phyloP scores from a whole-genome alignment of 2,797 vertebrate species.

The Nyctalus aviator region DNA sequence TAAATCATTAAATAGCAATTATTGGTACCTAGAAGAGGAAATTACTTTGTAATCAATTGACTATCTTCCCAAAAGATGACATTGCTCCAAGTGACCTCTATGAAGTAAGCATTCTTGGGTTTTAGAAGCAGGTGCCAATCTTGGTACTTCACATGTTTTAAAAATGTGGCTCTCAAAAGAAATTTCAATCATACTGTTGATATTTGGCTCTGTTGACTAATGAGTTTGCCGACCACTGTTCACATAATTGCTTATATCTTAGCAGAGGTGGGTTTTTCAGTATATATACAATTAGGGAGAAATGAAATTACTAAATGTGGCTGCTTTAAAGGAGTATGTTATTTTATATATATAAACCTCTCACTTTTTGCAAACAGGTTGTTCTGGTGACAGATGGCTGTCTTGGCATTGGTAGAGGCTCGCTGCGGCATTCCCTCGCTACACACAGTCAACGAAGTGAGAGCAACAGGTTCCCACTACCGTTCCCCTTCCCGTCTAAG shows the following conservation, averaged over 20 bases:
- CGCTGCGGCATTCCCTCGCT: conserved; percentile 95
- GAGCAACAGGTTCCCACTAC: conserved; percentile 96
- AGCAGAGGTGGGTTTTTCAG: not conserved
- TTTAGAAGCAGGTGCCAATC: not conserved
- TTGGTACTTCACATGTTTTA: not conserved
- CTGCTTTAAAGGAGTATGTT: not conserved
- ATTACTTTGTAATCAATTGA: not conserved
- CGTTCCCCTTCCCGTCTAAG: conserved; percentile 97
- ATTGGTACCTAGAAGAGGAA: conserved; percentile 14
- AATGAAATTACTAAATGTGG: not conserved
- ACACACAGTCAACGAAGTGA: conserved; percentile 93
- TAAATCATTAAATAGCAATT: conserved; percentile 37
- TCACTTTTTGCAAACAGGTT: conserved; percentile 87
- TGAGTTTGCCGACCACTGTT: not conserved
- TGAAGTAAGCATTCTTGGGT: not conserved
- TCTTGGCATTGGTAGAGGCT: conserved; percentile 96
- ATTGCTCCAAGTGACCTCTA: not conserved
- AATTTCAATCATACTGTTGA: too few relatives aligned
- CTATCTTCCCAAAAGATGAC: not conserved
- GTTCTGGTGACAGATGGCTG: conserved; percentile 98
- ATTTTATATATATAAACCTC: not conserved
- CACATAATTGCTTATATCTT: not conserved
- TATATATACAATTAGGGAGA: not conserved
- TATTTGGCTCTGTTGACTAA: too few relatives aligned
- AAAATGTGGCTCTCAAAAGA: too few relatives aligned